phyloP scores from a whole-genome alignment of 2,888 invertebrate genomes.

The Syritta pipiens region DNA sequence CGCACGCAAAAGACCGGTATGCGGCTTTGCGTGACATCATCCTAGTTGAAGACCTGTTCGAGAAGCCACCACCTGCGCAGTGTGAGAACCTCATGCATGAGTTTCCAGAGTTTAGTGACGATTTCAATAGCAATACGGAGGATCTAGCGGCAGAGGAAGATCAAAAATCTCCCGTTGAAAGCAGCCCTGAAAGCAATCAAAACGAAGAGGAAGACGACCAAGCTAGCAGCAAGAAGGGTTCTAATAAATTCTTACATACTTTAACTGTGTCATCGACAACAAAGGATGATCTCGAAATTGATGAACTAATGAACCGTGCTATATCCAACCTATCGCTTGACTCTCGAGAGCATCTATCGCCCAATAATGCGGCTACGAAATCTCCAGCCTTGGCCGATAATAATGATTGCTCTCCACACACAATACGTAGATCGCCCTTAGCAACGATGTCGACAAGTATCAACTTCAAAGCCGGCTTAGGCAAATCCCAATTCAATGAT shows the following conservation, averaged over 20 bases:
- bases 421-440: constrained; percentile 39
- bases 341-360: constrained; percentile 78
- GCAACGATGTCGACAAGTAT: constrained; percentile 24
- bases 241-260: constrained; percentile 66
- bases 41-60: constrained; percentile 82
- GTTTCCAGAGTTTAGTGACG: constrained; percentile 75
- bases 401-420: constrained; percentile 49
- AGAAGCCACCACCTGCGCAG: constrained; percentile 77
- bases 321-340: constrained; percentile 79
- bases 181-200: constrained; percentile 74
- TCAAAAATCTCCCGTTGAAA: constrained; percentile 75
- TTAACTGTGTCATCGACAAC: constrained; percentile 71
- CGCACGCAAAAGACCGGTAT: constrained; percentile 85
- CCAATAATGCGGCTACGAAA: constrained; percentile 69
- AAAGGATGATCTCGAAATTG: constrained; percentile 79
- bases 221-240: constrained; percentile 60
- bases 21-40: constrained; percentile 90
- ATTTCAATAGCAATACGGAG: constrained; percentile 75
- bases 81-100: constrained; percentile 75
- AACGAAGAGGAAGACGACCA: constrained; percentile 76
- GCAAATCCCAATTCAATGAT: constrained; percentile 77
- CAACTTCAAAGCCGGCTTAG: constrained; percentile 55
- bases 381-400: constrained; percentile 65
- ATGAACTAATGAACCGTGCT: constrained; percentile 79
- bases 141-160: constrained; percentile 80